Evolutionary conservation across 2,888 invertebrate genomes (phyloP).

Genomic region (Phlogophora meticulosa): DNA sequence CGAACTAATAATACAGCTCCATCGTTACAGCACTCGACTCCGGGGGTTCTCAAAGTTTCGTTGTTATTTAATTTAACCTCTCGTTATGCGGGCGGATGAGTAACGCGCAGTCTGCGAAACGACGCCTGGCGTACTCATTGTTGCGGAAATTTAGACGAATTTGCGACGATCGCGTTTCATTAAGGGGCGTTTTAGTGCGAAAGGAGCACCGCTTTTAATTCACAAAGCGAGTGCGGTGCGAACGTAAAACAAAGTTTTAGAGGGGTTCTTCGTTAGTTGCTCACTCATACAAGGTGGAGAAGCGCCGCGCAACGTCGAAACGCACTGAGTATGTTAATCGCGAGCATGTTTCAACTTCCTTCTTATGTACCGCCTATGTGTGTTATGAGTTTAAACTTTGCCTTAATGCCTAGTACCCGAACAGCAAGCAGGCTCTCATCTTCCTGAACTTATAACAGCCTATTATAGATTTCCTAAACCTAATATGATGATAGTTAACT

Average conservation of each 20-base stretch:
- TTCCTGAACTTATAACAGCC: neutral
- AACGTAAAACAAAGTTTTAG: constrained; percentile 85
- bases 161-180: constrained; percentile 88
- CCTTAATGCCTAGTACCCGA: constrained; percentile 3
- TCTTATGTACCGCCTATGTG: constrained; percentile 55
- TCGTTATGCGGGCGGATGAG: constrained; percentile 84
- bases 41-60: constrained; percentile 80
- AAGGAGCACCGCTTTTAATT: constrained; percentile 85
- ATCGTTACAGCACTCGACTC: constrained; percentile 70
- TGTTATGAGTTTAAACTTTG: constrained; percentile 47
- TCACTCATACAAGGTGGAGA: constrained; percentile 81
- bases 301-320: constrained; percentile 62
- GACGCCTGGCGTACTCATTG: constrained; percentile 83
- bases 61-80: constrained; percentile 89
- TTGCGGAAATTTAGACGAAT: constrained; percentile 88
- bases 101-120: constrained; percentile 81
- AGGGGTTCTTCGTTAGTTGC: constrained; percentile 87
- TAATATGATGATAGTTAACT: no score
- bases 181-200: constrained; percentile 85
- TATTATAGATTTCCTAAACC: neutral
- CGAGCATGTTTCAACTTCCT: constrained; percentile 64
- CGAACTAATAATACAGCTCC: constrained; percentile 78
- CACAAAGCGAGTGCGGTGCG: constrained; percentile 84
- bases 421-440: constrained; percentile 3
- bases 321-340: constrained; percentile 72